A percentile compares a stretch with the other conserved stretches of the same genome.
phyloP scores from a whole-genome alignment of 2,113 vertebrate species.

The Rhabdomys dilectus region DNA sequence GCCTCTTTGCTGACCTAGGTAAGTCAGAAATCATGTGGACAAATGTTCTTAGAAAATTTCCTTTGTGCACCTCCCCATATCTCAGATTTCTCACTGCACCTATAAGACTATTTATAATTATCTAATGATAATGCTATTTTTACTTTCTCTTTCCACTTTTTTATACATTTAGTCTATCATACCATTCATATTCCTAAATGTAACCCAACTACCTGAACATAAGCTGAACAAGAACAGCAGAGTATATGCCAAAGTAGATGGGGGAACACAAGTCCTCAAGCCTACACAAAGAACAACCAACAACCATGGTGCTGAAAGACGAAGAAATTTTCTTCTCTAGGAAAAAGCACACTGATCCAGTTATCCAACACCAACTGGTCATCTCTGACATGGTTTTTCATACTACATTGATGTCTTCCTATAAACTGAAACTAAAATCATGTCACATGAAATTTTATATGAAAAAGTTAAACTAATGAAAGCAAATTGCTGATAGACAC shows the following conservation, averaged over 20 bases:
- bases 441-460: neutral
- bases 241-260: neutral
- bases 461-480: neutral
- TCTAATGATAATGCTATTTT: neutral
- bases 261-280: neutral
- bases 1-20: neutral
- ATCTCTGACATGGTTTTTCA: neutral
- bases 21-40: too few species aligned
- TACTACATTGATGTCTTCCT: neutral
- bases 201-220: neutral
- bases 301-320: neutral
- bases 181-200: neutral
- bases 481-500: neutral
- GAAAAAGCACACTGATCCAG: neutral
- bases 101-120: neutral
- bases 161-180: neutral
- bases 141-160: neutral
- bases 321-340: too few species aligned
- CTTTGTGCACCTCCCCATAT: neutral
- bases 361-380: neutral
- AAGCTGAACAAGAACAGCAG: neutral
- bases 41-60: slow-evolving; percentile 10
- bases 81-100: neutral
- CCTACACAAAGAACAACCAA: neutral
- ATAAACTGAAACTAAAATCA: neutral